These are phyloP conservation scores for Tinamus guttatus DNA, from an alignment of 2,113 vertebrate genomes.

Conservation along the genomic window DNA sequence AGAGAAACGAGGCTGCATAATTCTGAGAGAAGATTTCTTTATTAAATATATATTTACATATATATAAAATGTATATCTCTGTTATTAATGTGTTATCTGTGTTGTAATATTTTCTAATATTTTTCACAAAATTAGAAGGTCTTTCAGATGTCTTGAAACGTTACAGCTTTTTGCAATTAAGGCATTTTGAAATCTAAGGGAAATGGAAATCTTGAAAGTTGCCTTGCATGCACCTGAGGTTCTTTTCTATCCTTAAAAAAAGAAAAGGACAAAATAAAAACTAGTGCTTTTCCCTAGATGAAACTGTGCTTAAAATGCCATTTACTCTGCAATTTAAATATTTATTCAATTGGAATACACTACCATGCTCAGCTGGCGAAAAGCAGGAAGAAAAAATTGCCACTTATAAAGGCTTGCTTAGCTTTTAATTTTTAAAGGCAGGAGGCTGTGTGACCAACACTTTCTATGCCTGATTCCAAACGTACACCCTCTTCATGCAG, in stretches of 20 bases:
- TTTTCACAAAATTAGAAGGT: not conserved
- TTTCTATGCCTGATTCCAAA: not conserved
- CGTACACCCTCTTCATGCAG: not conserved
- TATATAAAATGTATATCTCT: not conserved
- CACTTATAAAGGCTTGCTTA: not conserved
- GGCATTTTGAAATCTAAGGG: not conserved
- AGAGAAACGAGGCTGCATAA: not conserved
- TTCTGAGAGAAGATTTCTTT: not conserved
- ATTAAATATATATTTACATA: not conserved
- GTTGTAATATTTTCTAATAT: not conserved
- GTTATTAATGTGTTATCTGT: not conserved
- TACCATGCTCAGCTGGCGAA: not conserved
- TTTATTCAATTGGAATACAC: not conserved
- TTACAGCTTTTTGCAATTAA: not conserved
- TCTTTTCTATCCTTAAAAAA: not conserved
- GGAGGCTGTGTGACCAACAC: not conserved
- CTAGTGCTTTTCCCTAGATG: rapidly evolving
- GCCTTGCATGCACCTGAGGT: not conserved
- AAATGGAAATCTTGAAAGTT: not conserved
- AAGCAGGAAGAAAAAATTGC: not conserved
- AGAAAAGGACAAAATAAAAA: not conserved
- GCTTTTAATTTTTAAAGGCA: not conserved
- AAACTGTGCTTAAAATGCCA: not conserved
- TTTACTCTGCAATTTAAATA: not conserved
- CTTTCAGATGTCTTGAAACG: not conserved